These are phyloP conservation scores for Volucella bombylans DNA, from an alignment of 2,888 invertebrate genomes.

Conservation along the genomic window DNA sequence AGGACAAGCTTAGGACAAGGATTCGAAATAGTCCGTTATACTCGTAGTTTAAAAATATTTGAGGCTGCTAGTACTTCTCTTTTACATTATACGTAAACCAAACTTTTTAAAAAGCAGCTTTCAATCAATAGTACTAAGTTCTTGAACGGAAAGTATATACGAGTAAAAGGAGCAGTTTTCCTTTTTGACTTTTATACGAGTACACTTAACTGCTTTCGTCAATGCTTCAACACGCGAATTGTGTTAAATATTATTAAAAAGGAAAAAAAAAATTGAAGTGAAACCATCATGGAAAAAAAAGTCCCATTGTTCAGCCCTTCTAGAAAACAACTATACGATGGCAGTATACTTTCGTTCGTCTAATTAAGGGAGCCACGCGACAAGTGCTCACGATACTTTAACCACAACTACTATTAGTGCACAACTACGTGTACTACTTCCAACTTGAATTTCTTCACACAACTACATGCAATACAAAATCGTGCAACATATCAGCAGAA, in stretches of 20 bases:
- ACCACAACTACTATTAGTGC: conserved; percentile 47
- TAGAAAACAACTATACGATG: neutral
- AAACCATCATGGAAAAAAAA: neutral
- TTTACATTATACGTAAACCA: neutral
- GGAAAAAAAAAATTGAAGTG: neutral
- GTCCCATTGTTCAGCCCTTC: conserved; percentile 41
- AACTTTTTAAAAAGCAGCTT: conserved; percentile 20
- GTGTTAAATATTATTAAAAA: neutral
- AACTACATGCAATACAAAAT: conserved; percentile 38
- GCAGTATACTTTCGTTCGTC: conserved; percentile 33
- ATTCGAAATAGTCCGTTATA: no score
- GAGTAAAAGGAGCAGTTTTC: neutral
- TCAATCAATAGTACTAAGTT: conserved; percentile 7
- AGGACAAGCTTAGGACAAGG: no score
- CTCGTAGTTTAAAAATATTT: no score
- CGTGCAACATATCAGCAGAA: conserved; percentile 17
- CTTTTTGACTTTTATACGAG: conserved; percentile 5
- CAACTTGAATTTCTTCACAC: conserved; percentile 53
- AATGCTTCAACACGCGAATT: conserved; percentile 34
- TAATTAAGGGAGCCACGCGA: conserved; percentile 71
- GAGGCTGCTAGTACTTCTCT: no score
- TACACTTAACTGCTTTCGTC: conserved; percentile 26
- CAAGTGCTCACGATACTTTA: conserved; percentile 64
- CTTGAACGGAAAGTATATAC: neutral
- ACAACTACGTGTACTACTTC: conserved; percentile 40